Percentiles rank a stretch among this genome's conserved stretches.
Evolutionary conservation across 1,140 invertebrate species (phyloP).

Genomic region (Atta texana): DNA sequence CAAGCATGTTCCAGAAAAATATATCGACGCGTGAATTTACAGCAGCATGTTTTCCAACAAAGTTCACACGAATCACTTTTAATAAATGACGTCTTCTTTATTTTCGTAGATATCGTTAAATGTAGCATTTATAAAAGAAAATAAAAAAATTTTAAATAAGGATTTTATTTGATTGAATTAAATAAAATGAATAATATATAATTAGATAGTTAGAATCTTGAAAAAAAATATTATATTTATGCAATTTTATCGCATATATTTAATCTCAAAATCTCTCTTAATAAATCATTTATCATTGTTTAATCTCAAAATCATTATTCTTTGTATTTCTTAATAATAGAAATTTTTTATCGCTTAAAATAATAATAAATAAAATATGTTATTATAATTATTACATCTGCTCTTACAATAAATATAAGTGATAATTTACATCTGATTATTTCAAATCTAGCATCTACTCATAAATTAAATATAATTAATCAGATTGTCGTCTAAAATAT

Average conservation of each 20-base stretch:
- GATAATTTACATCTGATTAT: neutral
- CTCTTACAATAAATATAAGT: neutral
- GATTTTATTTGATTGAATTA: neutral
- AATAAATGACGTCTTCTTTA: neutral
- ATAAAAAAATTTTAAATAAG: neutral
- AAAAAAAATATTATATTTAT: neutral
- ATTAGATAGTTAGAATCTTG: neutral
- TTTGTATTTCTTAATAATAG: neutral
- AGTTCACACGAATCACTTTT: neutral
- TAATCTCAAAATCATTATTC: neutral
- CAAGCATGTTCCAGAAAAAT: slow-evolving; percentile 3
- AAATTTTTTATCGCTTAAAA: neutral
- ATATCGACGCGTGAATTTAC: neutral
- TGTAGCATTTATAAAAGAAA: neutral
- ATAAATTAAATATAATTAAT: neutral
- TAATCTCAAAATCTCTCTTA: neutral
- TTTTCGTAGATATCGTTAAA: neutral
- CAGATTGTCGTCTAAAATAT: neutral
- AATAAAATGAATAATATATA: neutral
- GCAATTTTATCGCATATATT: neutral
- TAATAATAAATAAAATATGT: neutral
- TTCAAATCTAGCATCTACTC: neutral
- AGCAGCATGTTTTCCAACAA: neutral
- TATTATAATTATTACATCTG: neutral
- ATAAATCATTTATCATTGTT: neutral